These are phyloP conservation scores for Chaetodon trifasciatus DNA, from an alignment of 2,797 vertebrate genomes.

Conservation along the genomic window DNA sequence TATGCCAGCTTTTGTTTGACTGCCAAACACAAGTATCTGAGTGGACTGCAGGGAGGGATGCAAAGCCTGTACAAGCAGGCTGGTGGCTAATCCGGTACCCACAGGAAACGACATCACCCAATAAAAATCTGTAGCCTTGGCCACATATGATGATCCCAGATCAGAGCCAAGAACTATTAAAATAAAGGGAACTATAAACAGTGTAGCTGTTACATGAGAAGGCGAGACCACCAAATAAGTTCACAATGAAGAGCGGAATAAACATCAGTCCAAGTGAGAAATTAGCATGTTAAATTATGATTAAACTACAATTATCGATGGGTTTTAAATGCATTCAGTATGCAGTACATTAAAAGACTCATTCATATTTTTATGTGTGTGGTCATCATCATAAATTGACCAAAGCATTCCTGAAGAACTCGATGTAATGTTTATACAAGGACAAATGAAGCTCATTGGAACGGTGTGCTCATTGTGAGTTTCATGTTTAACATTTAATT, in stretches of 20 bases:
- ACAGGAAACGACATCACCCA: constrained; percentile 77
- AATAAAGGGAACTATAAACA: constrained; percentile 73
- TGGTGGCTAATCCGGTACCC: constrained; percentile 47
- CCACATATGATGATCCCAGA: constrained; percentile 57
- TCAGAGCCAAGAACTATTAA: constrained; percentile 64
- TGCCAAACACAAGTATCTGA: constrained; percentile 65
- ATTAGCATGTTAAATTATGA: constrained; percentile 33
- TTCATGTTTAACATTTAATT: neutral
- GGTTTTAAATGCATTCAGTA: constrained; percentile 23
- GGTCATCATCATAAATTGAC: constrained; percentile 46
- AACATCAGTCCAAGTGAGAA: constrained; percentile 39
- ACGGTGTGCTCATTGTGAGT: constrained; percentile 1
- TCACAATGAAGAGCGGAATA: constrained; percentile 38
- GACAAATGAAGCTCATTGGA: constrained; percentile 14
- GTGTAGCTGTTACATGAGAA: constrained; percentile 43
- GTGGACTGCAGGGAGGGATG: constrained; percentile 28
- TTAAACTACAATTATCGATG: constrained; percentile 27
- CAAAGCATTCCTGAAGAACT: constrained; percentile 30
- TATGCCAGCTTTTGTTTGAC: constrained; percentile 60
- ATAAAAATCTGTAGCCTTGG: constrained; percentile 66
- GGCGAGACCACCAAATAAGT: constrained; percentile 63
- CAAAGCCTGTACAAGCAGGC: constrained; percentile 34
- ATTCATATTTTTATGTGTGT: constrained; percentile 23
- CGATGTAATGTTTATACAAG: constrained; percentile 34
- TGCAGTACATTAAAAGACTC: constrained; percentile 23